phyloP scores from a whole-genome alignment of 2,888 invertebrate species.

The Tanaodytes sp. region DNA sequence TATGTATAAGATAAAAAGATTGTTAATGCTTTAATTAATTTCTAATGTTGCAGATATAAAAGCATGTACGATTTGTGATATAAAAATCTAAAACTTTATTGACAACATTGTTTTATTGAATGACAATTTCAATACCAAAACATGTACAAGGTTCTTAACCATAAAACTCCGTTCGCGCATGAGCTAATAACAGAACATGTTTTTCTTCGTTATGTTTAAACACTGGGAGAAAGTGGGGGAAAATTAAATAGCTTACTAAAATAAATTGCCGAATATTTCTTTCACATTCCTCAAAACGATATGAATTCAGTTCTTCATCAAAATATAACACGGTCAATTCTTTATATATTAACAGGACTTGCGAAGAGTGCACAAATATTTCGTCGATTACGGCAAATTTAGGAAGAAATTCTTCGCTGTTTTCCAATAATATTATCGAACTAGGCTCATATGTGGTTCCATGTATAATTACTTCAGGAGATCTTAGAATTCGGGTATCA shows the following conservation, averaged over 20 bases:
- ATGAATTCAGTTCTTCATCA: slow-evolving; percentile 14
- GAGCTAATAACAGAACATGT: slow-evolving; percentile 22
- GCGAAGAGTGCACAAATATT: background rate
- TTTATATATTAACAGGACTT: slow-evolving; percentile 9
- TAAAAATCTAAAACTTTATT: no score
- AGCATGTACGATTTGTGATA: no score
- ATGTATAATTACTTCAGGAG: slow-evolving; percentile 1
- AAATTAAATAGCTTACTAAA: slow-evolving; percentile 25
- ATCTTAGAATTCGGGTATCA: slow-evolving; percentile 4
- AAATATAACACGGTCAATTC: slow-evolving; percentile 7
- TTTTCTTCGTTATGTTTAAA: slow-evolving; percentile 10
- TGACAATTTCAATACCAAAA: no score
- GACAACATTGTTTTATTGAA: no score
- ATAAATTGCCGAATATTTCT: slow-evolving; percentile 1
- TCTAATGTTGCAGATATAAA: no score
- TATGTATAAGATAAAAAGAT: no score
- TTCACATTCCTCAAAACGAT: slow-evolving; percentile 1
- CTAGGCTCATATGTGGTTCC: slow-evolving; percentile 25
- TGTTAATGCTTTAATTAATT: no score
- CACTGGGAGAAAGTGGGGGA: slow-evolving; percentile 29
- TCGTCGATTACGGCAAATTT: slow-evolving; percentile 3
- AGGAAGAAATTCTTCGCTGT: slow-evolving; percentile 3
- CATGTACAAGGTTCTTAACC: no score
- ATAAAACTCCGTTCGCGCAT: slow-evolving; percentile 36
- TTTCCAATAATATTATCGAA: slow-evolving; percentile 10